phyloP scores from a whole-genome alignment of 2,113 vertebrate species.

The Corythornis cristatus region DNA sequence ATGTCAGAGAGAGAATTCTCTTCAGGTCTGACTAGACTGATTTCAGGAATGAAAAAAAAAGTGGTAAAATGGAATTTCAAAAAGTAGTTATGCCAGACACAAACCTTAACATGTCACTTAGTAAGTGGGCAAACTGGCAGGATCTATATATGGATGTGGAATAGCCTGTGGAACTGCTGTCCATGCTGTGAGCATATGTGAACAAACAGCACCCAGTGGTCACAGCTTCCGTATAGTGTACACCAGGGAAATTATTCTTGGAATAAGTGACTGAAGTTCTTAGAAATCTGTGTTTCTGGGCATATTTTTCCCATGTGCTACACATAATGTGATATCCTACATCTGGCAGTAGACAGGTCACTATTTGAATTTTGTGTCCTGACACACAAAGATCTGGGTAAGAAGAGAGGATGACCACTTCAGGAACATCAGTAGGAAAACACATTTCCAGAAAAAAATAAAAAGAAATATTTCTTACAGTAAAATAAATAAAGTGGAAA shows the following conservation, averaged over 20 bases:
- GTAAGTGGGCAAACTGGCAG: background rate
- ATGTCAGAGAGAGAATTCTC: background rate
- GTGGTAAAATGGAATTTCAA: background rate
- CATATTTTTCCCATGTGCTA: background rate
- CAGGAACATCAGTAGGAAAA: slow-evolving; percentile 4
- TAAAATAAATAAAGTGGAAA: slow-evolving; percentile 13
- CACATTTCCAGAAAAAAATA: slow-evolving; percentile 5
- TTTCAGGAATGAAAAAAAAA: background rate
- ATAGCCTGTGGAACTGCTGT: background rate
- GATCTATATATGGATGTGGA: background rate
- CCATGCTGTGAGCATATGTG: background rate
- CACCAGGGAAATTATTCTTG: slow-evolving; percentile 43
- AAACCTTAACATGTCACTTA: background rate
- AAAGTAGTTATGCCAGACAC: background rate
- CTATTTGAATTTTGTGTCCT: background rate
- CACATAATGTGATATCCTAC: slow-evolving; percentile 1
- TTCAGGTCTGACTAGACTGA: background rate
- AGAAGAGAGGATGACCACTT: background rate
- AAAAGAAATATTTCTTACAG: too few relatives aligned
- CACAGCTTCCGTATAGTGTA: background rate
- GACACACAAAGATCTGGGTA: background rate
- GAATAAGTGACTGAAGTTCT: slow-evolving; percentile 52
- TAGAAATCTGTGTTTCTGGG: slow-evolving; percentile 54
- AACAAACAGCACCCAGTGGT: background rate
- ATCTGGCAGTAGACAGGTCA: slow-evolving; percentile 21